Base-by-base conservation (phyloP, 2,113 vertebrate genomes). In the Dicrurus megarhynchus region DNA sequence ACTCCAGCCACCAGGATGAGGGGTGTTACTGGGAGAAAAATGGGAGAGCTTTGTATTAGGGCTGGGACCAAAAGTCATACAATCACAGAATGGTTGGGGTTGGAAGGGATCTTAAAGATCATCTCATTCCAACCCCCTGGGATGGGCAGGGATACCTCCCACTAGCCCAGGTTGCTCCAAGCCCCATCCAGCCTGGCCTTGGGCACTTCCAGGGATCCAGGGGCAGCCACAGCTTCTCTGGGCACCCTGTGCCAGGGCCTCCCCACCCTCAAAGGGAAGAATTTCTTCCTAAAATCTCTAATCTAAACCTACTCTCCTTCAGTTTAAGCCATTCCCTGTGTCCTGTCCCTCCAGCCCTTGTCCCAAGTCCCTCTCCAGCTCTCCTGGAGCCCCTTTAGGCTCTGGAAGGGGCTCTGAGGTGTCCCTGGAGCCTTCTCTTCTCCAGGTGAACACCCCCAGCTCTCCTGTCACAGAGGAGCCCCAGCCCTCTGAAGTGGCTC, bases 201-300 rank as follows among this genome's bases (percentile, higher is more conserved):
- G 70, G 11, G 7, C 17, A 11, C 5, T 76, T 6, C 33, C n/a
- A 68, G 47, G 55, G n/a, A 60, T 75, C 41, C 41, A 12, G 46
- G 33, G 13, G 11, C 28, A 82, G 53, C 30, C 53, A 16, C n/a
- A 75, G 53, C 46, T 75, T n/a, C 47, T 26, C 69, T 75, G 53
- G 28, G 20, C 0, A 82, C 0, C 44, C 76, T 59, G 6, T 44
- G 37, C 53, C 69, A 67, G 33, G 9, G 6, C 7, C 23, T 39
- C 15, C 0, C 10, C 68, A 67, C 6, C 6, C 39, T 60, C 37
- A 4, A 13, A 67, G 39, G 0, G 0, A 53, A 10, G 0, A n/a
- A 47, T 83, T 61, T 9, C 26, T 61, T 55, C 61, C 30, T 12
- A 55, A 8, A 27, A 69, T 47, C 13, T 30, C 41, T n/a, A n/a